These are phyloP conservation scores for Mormoops blainvillei DNA, from an alignment of 2,113 vertebrate species.

Conservation along the genomic window DNA sequence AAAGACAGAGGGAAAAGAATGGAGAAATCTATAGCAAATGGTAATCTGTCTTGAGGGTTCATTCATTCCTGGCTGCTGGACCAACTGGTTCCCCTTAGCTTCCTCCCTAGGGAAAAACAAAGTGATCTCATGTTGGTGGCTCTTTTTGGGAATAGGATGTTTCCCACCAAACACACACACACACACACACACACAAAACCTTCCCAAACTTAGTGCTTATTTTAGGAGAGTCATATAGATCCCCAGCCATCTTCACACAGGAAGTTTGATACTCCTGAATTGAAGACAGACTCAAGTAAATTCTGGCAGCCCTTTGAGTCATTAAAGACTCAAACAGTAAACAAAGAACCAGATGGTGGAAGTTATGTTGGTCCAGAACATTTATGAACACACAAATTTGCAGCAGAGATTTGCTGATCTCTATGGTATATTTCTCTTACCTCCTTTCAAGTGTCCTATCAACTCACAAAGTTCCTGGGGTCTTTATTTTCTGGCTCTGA, in stretches of 20 bases:
- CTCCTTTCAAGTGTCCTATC: neutral
- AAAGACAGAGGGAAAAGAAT: neutral
- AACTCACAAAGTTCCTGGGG: neutral
- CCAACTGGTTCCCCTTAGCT: neutral
- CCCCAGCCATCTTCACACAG: neutral
- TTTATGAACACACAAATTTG: neutral
- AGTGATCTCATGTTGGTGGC: neutral
- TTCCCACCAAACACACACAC: neutral
- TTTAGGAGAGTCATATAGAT: constrained; percentile 14
- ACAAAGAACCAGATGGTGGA: neutral
- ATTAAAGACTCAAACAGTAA: constrained; percentile 28
- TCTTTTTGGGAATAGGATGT: constrained; percentile 1
- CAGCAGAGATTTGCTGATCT: neutral
- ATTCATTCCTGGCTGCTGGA: neutral
- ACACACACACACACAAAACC: neutral
- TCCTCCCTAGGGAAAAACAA: neutral
- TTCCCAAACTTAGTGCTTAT: neutral
- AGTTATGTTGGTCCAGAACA: neutral
- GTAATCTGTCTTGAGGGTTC: neutral
- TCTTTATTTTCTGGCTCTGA: neutral
- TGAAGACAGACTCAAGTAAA: constrained; percentile 5
- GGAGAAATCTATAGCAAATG: neutral
- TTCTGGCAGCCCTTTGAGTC: neutral
- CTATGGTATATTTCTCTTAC: neutral
- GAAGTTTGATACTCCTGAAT: neutral